Evolutionary conservation across 2,113 vertebrate species (phyloP).

Genomic region (Elephantulus edwardii): DNA sequence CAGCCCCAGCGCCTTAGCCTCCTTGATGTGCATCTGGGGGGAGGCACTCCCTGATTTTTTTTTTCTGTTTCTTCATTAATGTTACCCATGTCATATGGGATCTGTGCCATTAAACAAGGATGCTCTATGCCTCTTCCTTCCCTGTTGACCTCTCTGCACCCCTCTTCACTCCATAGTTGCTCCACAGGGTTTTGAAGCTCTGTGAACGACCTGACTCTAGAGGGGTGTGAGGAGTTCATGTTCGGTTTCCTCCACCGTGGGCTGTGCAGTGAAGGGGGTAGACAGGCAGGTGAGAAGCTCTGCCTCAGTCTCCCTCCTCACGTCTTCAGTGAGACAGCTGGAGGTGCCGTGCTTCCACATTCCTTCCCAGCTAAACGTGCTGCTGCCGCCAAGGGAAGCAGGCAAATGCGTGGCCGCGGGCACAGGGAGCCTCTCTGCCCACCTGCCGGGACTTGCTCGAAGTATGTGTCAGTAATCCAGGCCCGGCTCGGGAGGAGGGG

Average conservation of each 20-base stretch:
- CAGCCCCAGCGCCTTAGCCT: neutral
- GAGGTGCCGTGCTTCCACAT: constrained; percentile 95
- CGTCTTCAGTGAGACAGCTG: constrained; percentile 91
- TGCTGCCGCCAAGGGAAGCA: constrained; percentile 94
- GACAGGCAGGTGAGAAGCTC: neutral
- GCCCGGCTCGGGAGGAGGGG: constrained; percentile 79
- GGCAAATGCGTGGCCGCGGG: constrained; percentile 94
- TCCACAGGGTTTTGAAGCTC: neutral
- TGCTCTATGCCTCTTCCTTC: neutral
- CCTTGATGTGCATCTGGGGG: neutral
- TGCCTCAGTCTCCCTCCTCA: constrained; percentile 45
- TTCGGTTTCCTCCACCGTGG: neutral
- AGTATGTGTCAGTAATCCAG: constrained; percentile 96
- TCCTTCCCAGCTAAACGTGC: constrained; percentile 94
- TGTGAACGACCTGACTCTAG: neutral
- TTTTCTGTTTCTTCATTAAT: neutral
- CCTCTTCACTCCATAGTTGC: too few relatives aligned
- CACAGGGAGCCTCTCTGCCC: constrained; percentile 92
- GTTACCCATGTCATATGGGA: neutral
- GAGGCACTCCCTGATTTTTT: neutral
- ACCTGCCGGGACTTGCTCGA: constrained; percentile 96
- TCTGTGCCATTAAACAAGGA: neutral
- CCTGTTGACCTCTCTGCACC: neutral
- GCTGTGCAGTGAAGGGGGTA: neutral
- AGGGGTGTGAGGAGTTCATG: neutral